Base-by-base conservation (phyloP, 1,140 invertebrate species). In the Stegodyphus mimosarum region DNA sequence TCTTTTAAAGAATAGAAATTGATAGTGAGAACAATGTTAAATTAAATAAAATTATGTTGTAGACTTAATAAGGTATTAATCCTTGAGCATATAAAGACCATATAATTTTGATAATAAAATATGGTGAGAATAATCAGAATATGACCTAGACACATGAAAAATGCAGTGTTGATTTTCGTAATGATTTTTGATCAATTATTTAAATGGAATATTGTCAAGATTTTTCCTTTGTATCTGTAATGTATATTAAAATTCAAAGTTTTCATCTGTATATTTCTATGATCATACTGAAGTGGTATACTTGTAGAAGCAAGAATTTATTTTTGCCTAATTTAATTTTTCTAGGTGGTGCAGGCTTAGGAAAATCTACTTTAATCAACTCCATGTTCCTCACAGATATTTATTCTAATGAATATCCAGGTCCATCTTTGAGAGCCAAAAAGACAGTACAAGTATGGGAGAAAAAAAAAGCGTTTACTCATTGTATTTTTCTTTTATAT, bases 311-410 rank as follows among this genome's bases (percentile, higher is more conserved):
- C 5, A 10, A 5, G 55, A 10, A 10, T 60, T 60, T 10, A 60
- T 60, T 9, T 5, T 60, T 60, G 55, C 15, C 9, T 60, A 15
- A 60, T 15, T 60, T 60, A 33, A 55, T 64, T 63, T 7, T 93
- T 88, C 90, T 92, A 94, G 96, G 96, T 88, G 97, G 98, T 92
- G 97, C 97, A 18, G 98, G 98, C 7, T 92, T 99, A 66, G 98
- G 98, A 52, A 99, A 99, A 92, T 99, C 97, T 7, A 99, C 98
- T 7, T 92, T 99, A 88, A 98, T 99, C 89, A 99, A 99, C 92
- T 99, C 98, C n/a, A 95, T 99, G 93, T 99, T 99, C 92, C 92
- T 99, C 71, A 95, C 98, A 81, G 98, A 99, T 88, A 96, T 99
- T 88, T 98, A 98, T 91, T 96, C 96, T 88, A 91, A 93, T 69